Base-by-base conservation (phyloP, 2,113 vertebrate genomes). In the Calyptomena viridis region DNA sequence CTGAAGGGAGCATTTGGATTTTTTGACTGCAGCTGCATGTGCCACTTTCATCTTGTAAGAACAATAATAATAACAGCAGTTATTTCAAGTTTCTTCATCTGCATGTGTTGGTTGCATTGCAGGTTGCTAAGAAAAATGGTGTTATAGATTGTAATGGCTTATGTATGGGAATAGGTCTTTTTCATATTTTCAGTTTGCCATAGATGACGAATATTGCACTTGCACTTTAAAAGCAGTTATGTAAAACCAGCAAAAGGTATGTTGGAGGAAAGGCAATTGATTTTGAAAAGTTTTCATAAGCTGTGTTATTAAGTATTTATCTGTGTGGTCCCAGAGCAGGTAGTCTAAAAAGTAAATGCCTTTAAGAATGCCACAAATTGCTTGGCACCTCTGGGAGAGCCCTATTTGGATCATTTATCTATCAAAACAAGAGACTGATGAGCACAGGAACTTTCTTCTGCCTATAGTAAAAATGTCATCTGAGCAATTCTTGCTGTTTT, bases 281-380 rank as follows among this genome's bases (percentile, higher is more conserved):
- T 30, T 92, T 84, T 84, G 87, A 77, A 87, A 93, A 90, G 63
- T 83, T 94, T 94, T 90, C 52, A 22, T 66, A 85, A 90, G 42
- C 50, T 79, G 33, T 80, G 55, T 50, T 83, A 83, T 80, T 62
- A 87, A 85, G 50, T 79, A 49, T 94, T 95, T 87, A 24, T 91
- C 79, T 53, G 25, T 62, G 50, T 69, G 59, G 78, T 69, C 58
- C 85, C 8, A 23, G 62, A 85, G 62, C 78, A 88, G 67, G 58
- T 24, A 76, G 63, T 76, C 40, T 76, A 11, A 87, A 91, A 91
- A 87, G 37, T 72, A 72, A 47, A 35, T 76, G 78, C 53, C 71
- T 91, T 75, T 71, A 79, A 82, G 74, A 67, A 64, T 62, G 46
- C 58, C 66, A 79, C 49, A 84, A 68, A 76, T 56, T 91, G 46